Evolutionary conservation across 2,888 invertebrate genomes (phyloP), one percentile per base, ranked within the genome.

Genomic region (Choreutis nemorana): DNA sequence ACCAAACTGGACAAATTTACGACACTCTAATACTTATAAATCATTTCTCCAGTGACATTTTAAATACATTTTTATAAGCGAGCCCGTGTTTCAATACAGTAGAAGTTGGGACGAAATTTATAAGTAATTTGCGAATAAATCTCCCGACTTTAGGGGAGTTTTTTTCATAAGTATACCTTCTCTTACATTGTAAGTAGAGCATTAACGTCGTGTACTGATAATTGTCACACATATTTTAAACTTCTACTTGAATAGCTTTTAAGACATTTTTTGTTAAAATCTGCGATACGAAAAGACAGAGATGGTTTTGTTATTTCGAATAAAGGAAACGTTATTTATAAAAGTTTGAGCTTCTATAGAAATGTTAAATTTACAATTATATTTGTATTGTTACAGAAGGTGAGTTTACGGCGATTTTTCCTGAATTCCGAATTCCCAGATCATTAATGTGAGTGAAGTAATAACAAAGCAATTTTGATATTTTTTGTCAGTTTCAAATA

Each of bases 201-300:
- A 79, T 79, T 77, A 77, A 70, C 67, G 70, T 70, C 77, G 52
- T 78, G 77, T 79, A 66, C 65, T 55, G 75, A 77, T 79, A 80
- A 80, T 80, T 80, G 79, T 79, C 79, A 66, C 78, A 77, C 77
- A 73, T 79, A 79, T 75, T 75, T 77, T 68, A 73, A 55, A 71
- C 23, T 58, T 59, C 56, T 51, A 50, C 53, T 48, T 55, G 47
- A 48, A 57, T 55, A 50, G 33, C 34, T 28, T 9, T 23, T 10
- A 5, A 15, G 33, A 30, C 20, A 23, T 15, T 23, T 2, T 23
- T 6, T n/a, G 10, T 10, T 11, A 13, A 10, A 11, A 23, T n/a
- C n/a, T n/a, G n/a, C n/a, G n/a, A n/a, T n/a, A n/a, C n/a, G n/a
- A n/a, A n/a, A n/a, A 52, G 46, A 42, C 31, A 37, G 40, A 42